Evolutionary conservation across 1,140 invertebrate genomes (phyloP).

Genomic region (Lerema accius): DNA sequence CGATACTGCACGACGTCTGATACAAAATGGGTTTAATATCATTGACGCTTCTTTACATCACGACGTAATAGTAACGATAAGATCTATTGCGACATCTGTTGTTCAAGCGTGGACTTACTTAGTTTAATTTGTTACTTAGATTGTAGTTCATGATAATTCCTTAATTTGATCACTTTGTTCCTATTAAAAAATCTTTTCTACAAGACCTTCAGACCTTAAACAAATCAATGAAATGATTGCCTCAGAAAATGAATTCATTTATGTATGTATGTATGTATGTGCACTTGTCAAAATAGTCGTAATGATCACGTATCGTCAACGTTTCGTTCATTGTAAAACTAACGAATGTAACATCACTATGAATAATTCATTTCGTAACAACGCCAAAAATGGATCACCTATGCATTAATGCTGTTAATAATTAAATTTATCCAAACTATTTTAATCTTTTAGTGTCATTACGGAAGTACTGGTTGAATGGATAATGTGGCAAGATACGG

Average conservation of each 20-base stretch:
- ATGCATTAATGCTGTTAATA: slow-evolving; percentile 24
- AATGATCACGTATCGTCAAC: neutral
- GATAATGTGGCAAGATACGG: neutral
- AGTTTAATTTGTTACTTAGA: too few relatives aligned
- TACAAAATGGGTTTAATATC: slow-evolving; percentile 22
- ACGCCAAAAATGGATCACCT: slow-evolving; percentile 29
- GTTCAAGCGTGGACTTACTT: too few relatives aligned
- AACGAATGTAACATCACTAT: slow-evolving; percentile 9
- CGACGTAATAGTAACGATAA: too few relatives aligned
- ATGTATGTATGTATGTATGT: too few relatives aligned
- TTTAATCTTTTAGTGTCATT: slow-evolving; percentile 28
- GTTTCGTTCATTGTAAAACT: neutral
- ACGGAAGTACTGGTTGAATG: slow-evolving; percentile 2
- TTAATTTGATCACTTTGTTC: too few relatives aligned
- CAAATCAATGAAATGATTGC: too few relatives aligned
- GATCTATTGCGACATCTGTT: too few relatives aligned
- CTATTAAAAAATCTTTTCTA: too few relatives aligned
- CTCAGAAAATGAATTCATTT: too few relatives aligned
- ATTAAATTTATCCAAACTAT: slow-evolving; percentile 26
- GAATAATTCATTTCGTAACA: slow-evolving; percentile 22
- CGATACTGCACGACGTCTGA: slow-evolving; percentile 5
- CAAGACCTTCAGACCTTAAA: too few relatives aligned
- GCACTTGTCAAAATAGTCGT: too few relatives aligned
- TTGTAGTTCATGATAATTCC: too few relatives aligned
- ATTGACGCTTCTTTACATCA: neutral